These are phyloP conservation scores for Bellardia bayeri DNA, from an alignment of 2,888 invertebrate genomes.

Conservation along the genomic window DNA sequence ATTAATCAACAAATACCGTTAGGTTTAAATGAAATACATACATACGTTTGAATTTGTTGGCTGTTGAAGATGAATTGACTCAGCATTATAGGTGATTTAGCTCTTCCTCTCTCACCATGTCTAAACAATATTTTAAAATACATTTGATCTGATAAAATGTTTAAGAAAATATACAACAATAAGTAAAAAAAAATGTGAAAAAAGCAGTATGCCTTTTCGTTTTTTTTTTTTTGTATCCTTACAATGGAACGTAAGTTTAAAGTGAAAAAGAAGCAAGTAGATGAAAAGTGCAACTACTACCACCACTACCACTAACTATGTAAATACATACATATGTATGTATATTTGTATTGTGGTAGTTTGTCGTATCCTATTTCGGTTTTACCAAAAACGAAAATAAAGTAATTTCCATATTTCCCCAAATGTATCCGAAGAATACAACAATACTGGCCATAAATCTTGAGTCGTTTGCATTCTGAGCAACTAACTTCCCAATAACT, in stretches of 20 bases:
- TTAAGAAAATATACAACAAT: constrained; percentile 20
- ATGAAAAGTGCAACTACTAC: constrained; percentile 1
- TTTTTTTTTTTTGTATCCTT: constrained; percentile 37
- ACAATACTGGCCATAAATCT: constrained; percentile 72
- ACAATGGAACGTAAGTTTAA: constrained; percentile 48
- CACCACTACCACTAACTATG: background rate
- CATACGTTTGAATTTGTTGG: background rate
- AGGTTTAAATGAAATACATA: constrained; percentile 30
- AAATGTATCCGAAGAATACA: constrained; percentile 64
- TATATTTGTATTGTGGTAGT: background rate
- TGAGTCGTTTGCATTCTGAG: constrained; percentile 70
- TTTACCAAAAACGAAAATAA: constrained; percentile 66
- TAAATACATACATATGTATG: no score
- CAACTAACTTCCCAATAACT: constrained; percentile 72
- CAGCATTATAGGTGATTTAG: background rate
- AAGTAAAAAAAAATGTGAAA: constrained; percentile 30
- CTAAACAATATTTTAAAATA: constrained; percentile 22
- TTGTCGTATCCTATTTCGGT: constrained; percentile 38
- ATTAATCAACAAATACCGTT: constrained; percentile 70
- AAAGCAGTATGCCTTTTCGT: constrained; percentile 13
- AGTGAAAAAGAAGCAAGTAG: constrained; percentile 4
- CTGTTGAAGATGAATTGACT: constrained; percentile 14
- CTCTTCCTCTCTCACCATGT: background rate
- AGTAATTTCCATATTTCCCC: constrained; percentile 73
- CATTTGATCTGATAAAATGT: constrained; percentile 51